A percentile compares a stretch with the other conserved stretches of the same genome.
Conservation (phyloP, 2,888 invertebrate genomes). For the Drosophila eohydei region DNA sequence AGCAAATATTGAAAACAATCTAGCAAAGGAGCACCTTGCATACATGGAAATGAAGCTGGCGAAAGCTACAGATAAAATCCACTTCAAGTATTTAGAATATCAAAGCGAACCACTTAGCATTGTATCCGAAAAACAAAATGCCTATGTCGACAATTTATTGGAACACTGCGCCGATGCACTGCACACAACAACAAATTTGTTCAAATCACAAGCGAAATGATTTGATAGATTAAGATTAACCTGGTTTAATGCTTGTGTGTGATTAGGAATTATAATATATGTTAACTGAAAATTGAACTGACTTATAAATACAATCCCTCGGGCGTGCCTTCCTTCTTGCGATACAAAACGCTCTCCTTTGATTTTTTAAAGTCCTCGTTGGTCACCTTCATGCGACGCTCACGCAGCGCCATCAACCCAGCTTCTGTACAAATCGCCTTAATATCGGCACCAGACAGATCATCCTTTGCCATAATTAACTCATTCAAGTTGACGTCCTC, state of each 20-base stretch:
- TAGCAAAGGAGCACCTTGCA: conserved; percentile 28
- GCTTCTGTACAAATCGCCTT: conserved; percentile 99
- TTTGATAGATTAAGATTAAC: conserved; percentile 59
- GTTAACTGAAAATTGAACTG: conserved; percentile 66
- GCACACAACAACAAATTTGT: conserved; percentile 64
- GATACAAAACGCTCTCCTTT: conserved; percentile 99
- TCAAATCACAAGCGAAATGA: conserved; percentile 38
- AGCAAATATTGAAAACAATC: conserved; percentile 12
- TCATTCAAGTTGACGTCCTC: conserved; percentile 98
- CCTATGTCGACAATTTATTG: conserved; percentile 59
- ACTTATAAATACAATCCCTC: conserved; percentile 98
- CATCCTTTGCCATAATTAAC: conserved; percentile 99
- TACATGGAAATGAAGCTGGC: conserved; percentile 43
- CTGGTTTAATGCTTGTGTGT: conserved; percentile 65
- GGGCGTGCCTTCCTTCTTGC: conserved; percentile 99
- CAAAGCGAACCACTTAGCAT: conserved; percentile 37
- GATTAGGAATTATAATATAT: conserved; percentile 65
- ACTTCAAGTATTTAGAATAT: conserved; percentile 62
- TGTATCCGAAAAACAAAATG: conserved; percentile 61
- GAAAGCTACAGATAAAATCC: conserved; percentile 42
- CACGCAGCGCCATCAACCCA: conserved; percentile 98
- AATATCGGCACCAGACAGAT: conserved; percentile 98
- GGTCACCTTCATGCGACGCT: conserved; percentile 99
- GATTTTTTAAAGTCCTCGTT: conserved; percentile 99
- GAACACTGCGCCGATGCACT: conserved; percentile 43